phyloP scores from a whole-genome alignment of 2,797 vertebrate genomes.

The Sebastes oblongus region DNA sequence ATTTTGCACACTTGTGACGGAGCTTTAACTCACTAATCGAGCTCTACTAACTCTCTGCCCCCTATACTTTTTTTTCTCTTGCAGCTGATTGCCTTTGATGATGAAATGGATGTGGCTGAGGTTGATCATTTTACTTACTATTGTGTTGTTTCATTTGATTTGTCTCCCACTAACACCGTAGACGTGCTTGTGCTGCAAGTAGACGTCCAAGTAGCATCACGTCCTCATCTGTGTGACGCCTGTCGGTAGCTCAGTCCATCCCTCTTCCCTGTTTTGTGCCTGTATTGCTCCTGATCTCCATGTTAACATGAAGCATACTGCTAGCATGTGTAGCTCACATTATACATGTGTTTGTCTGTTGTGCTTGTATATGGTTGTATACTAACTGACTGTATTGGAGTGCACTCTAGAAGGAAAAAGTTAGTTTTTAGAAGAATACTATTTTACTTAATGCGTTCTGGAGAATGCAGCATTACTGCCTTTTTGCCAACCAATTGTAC shows the following conservation, averaged over 20 bases:
- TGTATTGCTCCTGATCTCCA: conserved; percentile 11
- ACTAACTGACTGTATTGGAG: background rate
- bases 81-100: conserved; percentile 95
- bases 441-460: background rate
- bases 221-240: conserved; percentile 39
- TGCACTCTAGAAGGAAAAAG: background rate
- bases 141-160: conserved; percentile 44
- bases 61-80: conserved; percentile 84
- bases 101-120: conserved; percentile 98
- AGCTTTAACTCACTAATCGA: conserved; percentile 49
- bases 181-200: conserved; percentile 50
- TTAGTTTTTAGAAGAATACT: background rate
- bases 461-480: background rate
- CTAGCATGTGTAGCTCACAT: conserved; percentile 32
- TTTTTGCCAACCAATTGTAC: background rate
- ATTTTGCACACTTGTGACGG: conserved; percentile 6
- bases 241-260: conserved; percentile 44
- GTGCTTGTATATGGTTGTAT: conserved; percentile 13
- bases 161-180: conserved; percentile 58
- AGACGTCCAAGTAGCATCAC: conserved; percentile 37
- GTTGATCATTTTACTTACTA: conserved; percentile 84
- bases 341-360: conserved; percentile 30
- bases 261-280: conserved; percentile 28
- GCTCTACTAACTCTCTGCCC: conserved; percentile 83
- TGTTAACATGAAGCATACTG: conserved; percentile 15